Conservation (phyloP, 2,113 vertebrate species). For the Dasyornis broadbenti region DNA sequence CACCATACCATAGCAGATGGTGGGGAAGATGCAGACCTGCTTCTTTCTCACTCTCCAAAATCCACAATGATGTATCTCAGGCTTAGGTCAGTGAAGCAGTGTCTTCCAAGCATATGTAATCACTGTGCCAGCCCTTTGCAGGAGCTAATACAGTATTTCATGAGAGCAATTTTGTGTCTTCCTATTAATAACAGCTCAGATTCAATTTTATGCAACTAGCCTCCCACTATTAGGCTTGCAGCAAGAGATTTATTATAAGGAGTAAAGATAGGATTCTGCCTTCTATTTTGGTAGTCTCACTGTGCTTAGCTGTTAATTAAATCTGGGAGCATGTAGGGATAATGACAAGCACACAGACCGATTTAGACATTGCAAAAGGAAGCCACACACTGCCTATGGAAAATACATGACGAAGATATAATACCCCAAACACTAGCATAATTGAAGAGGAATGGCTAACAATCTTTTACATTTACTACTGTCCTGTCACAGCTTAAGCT, state of each 20-base stretch:
- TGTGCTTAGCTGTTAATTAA: constrained; percentile 46
- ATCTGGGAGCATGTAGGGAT: constrained; percentile 3
- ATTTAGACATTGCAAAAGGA: not conserved
- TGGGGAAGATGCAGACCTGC: not conserved
- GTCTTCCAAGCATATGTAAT: not conserved
- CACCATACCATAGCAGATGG: too few species aligned
- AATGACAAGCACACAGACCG: not conserved
- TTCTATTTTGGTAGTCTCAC: constrained; percentile 29
- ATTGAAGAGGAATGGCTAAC: not conserved
- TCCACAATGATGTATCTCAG: not conserved
- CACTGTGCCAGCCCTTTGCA: not conserved
- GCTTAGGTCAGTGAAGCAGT: not conserved
- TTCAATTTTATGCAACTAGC: not conserved
- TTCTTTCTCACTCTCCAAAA: not conserved
- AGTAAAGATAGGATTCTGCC: constrained; percentile 32
- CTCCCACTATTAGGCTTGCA: not conserved
- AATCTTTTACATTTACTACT: not conserved
- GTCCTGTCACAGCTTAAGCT: not conserved
- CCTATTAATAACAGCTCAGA: not conserved
- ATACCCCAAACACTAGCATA: not conserved
- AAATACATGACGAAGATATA: not conserved
- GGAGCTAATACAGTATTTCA: not conserved
- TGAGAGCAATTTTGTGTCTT: not conserved
- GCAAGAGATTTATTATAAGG: constrained; percentile 7
- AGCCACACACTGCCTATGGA: not conserved